Percentiles rank a stretch among this genome's conserved stretches.
Evolutionary conservation across 2,888 invertebrate species (phyloP).

Genomic region (Allophyes oxyacanthae): DNA sequence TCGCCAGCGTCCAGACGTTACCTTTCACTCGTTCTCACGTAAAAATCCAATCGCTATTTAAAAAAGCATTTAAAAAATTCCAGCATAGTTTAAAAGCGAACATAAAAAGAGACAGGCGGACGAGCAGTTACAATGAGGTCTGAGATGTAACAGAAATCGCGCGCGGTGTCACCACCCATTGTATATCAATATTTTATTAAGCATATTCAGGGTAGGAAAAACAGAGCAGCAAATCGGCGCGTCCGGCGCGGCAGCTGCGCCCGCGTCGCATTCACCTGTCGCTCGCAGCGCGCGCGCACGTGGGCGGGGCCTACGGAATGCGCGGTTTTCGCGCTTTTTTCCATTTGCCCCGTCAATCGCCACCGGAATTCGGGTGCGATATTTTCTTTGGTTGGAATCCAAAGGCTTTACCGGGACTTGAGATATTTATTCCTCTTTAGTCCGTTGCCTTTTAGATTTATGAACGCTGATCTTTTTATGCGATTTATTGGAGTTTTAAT

Average conservation of each 20-base stretch:
- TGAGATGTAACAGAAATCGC: conserved; percentile 66
- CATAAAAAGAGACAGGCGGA: conserved; percentile 56
- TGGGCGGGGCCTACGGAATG: conserved; percentile 82
- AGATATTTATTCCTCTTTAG: conserved; percentile 79
- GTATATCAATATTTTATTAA: conserved; percentile 83
- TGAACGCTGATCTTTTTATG: conserved; percentile 69
- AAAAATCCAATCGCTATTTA: conserved; percentile 46
- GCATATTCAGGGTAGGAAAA: conserved; percentile 78
- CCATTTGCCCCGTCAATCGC: conserved; percentile 79
- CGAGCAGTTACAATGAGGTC: conserved; percentile 67
- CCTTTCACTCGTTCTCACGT: conserved; percentile 42
- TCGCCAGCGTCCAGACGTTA: conserved; percentile 23
- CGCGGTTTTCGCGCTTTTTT: conserved; percentile 81
- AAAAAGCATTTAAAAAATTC: conserved; percentile 38
- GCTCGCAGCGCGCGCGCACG: conserved; percentile 75
- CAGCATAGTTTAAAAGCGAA: conserved; percentile 43
- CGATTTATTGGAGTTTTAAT: conserved; percentile 79
- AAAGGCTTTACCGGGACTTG: conserved; percentile 82
- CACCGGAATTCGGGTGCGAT: conserved; percentile 88
- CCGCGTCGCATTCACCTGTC: conserved; percentile 86
- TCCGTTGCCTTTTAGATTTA: conserved; percentile 76
- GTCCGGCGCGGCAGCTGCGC: conserved; percentile 75
- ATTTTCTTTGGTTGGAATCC: conserved; percentile 86
- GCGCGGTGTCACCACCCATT: conserved; percentile 78
- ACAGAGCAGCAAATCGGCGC: conserved; percentile 79